Base-by-base conservation (phyloP, 2,113 vertebrate genomes). In the Misgurnus anguillicaudatus region DNA sequence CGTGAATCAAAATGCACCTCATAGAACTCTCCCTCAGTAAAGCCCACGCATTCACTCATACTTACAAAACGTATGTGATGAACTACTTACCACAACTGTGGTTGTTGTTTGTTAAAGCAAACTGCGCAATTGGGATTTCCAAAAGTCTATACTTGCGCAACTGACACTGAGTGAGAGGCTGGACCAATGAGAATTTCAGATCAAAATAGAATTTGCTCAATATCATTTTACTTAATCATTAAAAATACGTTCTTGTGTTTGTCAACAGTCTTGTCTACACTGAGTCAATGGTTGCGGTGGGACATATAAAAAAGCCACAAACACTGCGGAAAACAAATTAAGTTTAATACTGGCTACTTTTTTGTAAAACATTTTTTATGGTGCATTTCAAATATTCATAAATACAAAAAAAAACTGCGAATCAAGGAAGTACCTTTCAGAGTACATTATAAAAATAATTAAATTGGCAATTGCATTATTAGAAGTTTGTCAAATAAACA, bases 21-120 rank as follows among this genome's bases (percentile, higher is more conserved):
- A 41, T 90, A 91, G 4, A 75, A 83, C 3, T 90, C 88, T 36
- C 85, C 89, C 36, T 87, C 86, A 11, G 87, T 91, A 42, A 91
- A 90, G 21, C 17, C 6, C 6, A 5, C 9, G 19, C 36, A 10
- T 45, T 68, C 6, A 3, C 68, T 24, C 82, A 83, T 80, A 13
- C 5, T 70, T 36, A 36, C 19, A 47, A 62, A 21, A 53, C 2
- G 19, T 17, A 68, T 1, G 4, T 7, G 11, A 48, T 0, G 21
- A n/a, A n/a, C n/a, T n/a, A n/a, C n/a, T n/a, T n/a, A n/a, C n/a
- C n/a, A n/a, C n/a, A n/a, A 31, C 24, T 31, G 24, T 3, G n/a
- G n/a, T n/a, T n/a, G 19, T n/a, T 48, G 19, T 4, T 2, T 68
- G 6, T 47, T 13, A 67, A 10, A 47, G 41, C 19, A 47, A 67